A percentile compares a stretch with the other conserved stretches of the same genome.
Evolutionary conservation across 2,113 vertebrate species (phyloP).

Genomic region (Neopipo cinnamomea): DNA sequence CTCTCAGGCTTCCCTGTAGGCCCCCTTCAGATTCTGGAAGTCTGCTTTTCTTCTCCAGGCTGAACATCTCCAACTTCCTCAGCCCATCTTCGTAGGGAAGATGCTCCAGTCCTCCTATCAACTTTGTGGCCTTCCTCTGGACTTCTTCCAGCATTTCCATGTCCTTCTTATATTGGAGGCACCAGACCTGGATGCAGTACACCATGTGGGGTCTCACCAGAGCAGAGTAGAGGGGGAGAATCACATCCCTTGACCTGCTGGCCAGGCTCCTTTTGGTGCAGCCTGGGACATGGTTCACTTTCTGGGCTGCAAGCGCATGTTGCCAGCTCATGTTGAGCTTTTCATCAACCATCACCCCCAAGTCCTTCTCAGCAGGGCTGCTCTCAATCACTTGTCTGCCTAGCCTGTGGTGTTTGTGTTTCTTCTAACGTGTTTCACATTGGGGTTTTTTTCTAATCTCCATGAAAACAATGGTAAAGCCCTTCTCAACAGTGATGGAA

Average conservation of each 20-base stretch:
- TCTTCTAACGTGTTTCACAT: not conserved
- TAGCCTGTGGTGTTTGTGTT: not conserved
- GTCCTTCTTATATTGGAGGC: not conserved
- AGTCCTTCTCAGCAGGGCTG: not conserved
- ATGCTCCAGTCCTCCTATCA: not conserved
- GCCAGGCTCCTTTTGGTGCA: not conserved
- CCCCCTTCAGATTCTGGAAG: not conserved
- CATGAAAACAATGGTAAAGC: not conserved
- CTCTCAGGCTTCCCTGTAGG: not conserved
- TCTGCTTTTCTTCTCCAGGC: not conserved
- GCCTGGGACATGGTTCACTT: not conserved
- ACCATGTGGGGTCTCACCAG: not conserved
- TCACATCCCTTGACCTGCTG: not conserved
- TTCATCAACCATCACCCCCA: not conserved
- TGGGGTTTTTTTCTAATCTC: not conserved
- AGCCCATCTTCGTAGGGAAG: not conserved
- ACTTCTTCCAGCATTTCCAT: not conserved
- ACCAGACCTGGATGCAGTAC: not conserved
- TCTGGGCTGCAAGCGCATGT: not conserved
- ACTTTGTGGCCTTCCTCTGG: not conserved
- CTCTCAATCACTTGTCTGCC: not conserved
- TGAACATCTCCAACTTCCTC: not conserved
- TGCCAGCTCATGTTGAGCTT: fast-evolving
- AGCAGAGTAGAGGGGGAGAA: not conserved
- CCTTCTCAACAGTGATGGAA: not conserved